Conservation (phyloP, 2,888 invertebrate species). For the Watsonalla cultraria region DNA sequence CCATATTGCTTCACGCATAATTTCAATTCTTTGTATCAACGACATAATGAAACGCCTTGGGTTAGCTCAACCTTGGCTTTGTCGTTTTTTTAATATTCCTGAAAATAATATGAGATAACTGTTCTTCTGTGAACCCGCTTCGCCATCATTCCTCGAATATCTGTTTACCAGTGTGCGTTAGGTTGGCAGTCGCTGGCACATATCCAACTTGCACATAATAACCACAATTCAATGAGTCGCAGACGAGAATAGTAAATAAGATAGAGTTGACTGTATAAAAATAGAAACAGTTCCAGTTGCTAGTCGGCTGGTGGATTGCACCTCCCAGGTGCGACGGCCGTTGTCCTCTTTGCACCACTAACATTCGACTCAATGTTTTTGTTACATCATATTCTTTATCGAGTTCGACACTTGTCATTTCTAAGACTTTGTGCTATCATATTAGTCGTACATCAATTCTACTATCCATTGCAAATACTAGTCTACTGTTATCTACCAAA, state of each 20-base stretch:
- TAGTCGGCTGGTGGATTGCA: conserved; percentile 62
- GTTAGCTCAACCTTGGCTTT: conserved; percentile 48
- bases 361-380: conserved; percentile 12
- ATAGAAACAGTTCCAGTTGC: conserved; percentile 73
- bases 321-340: conserved; percentile 73
- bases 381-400: conserved; percentile 13
- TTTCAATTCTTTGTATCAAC: neutral
- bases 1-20: conserved; percentile 3
- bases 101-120: conserved; percentile 35
- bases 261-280: conserved; percentile 74
- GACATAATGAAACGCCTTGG: conserved; percentile 16
- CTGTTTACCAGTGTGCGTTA: conserved; percentile 62
- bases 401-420: conserved; percentile 7
- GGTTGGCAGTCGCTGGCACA: conserved; percentile 66
- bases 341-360: conserved; percentile 48
- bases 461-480: conserved; percentile 26
- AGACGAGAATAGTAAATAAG: conserved; percentile 79
- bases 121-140: conserved; percentile 52
- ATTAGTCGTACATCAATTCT: neutral
- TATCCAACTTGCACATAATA: conserved; percentile 78
- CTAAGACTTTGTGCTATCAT: conserved; percentile 7
- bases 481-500: conserved; percentile 51
- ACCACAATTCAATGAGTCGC: conserved; percentile 79
- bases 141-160: conserved; percentile 70
- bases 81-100: conserved; percentile 31